Evolutionary conservation across 92 coral and sea anemone species (phyloP).

Genomic region (Muricea muricata): DNA sequence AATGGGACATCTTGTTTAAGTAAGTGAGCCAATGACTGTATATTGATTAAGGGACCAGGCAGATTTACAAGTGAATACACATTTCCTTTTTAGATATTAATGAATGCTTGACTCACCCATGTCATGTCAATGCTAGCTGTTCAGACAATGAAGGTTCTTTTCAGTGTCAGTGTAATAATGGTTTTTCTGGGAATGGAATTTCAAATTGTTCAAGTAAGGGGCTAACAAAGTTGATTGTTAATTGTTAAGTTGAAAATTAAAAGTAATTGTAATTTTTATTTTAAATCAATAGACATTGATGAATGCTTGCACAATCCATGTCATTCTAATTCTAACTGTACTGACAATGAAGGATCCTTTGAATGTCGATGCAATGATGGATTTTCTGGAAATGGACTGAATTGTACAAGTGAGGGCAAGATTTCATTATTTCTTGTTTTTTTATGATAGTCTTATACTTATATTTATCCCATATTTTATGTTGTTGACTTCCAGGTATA

Average conservation of each 20-base stretch:
- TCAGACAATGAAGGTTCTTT: not conserved
- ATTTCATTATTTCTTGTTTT: not conserved
- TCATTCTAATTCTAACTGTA: conserved; percentile 14
- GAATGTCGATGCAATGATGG: not conserved
- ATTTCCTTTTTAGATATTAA: not conserved
- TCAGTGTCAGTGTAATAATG: conserved; percentile 2
- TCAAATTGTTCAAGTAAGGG: conserved; percentile 16
- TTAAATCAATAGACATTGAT: not conserved
- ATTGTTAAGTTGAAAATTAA: no score
- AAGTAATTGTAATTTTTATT: not conserved
- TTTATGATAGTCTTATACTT: not conserved
- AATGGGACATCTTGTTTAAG: no score
- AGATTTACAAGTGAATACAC: no score
- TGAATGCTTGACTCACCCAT: not conserved
- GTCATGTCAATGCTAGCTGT: not conserved
- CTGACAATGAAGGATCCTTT: conserved; percentile 17
- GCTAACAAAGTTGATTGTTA: no score
- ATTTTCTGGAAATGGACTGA: conserved; percentile 5
- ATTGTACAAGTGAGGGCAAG: not conserved
- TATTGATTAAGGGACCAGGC: no score
- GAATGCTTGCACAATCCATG: conserved; percentile 14
- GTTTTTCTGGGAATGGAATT: not conserved
- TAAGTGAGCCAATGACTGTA: no score
- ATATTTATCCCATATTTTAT: no score
- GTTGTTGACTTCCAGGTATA: no score